A percentile compares a stretch with the other conserved stretches of the same genome.
phyloP scores from a whole-genome alignment of 2,113 vertebrate genomes.

The Gobiocypris rarus region DNA sequence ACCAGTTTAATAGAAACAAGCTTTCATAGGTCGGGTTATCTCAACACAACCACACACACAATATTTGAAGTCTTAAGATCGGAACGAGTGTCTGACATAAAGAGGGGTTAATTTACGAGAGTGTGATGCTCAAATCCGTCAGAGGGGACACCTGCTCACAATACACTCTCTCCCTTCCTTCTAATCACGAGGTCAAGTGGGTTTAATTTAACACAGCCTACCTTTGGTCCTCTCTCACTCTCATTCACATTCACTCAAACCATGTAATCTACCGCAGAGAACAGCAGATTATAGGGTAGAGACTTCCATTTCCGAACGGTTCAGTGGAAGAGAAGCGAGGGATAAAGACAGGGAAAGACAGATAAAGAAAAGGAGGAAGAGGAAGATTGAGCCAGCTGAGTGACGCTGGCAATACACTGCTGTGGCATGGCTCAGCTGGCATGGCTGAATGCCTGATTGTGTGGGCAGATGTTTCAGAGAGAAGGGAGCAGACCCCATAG shows the following conservation, averaged over 20 bases:
- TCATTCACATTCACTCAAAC: conserved; percentile 49
- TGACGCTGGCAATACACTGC: conserved; percentile 61
- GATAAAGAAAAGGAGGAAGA: conserved; percentile 66
- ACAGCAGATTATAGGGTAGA: conserved; percentile 69
- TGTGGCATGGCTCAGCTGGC: conserved; percentile 70
- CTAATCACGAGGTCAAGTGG: conserved; percentile 68
- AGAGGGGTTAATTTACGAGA: background rate
- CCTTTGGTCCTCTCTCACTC: conserved; percentile 65
- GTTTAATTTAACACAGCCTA: conserved; percentile 64
- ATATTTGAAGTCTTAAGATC: conserved; percentile 8
- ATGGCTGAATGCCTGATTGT: conserved; percentile 71
- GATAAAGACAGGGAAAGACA: conserved; percentile 56
- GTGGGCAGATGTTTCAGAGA: conserved; percentile 75
- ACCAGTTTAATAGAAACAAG: background rate
- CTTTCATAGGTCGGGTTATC: background rate
- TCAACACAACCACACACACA: background rate
- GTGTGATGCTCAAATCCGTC: conserved; percentile 4
- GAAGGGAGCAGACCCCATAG: conserved; percentile 58
- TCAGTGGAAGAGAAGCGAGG: conserved; percentile 57
- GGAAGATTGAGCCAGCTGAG: conserved; percentile 73
- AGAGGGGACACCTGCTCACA: conserved; percentile 43
- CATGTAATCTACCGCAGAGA: conserved; percentile 56
- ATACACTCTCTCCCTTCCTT: background rate
- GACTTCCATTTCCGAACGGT: conserved; percentile 68
- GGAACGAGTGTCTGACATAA: background rate